Evolutionary conservation across 2,888 invertebrate species (phyloP).

Genomic region (Drosophila bunnanda): DNA sequence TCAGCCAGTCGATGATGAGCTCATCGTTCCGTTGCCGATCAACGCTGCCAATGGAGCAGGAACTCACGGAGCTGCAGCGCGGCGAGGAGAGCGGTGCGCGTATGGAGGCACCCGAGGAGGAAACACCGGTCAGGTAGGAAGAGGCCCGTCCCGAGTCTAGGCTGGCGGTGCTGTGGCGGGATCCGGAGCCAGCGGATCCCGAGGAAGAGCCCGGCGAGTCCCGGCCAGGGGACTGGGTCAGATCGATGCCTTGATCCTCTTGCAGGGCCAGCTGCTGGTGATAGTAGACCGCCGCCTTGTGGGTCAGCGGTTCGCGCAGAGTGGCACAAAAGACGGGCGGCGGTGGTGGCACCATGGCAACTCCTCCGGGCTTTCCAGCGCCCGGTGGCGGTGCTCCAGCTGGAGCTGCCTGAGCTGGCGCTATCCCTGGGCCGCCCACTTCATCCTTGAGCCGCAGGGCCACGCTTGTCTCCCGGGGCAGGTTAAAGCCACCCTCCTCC

Average conservation of each 20-base stretch:
- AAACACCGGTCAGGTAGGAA: slow-evolving; percentile 87
- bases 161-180: slow-evolving; percentile 93
- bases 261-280: slow-evolving; percentile 93
- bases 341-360: slow-evolving; percentile 86
- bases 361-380: slow-evolving; percentile 63
- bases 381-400: slow-evolving; percentile 80
- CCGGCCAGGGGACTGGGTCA: slow-evolving; percentile 96
- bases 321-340: slow-evolving; percentile 89
- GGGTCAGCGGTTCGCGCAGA: slow-evolving; percentile 88
- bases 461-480: slow-evolving; percentile 84
- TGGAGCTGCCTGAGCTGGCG: slow-evolving; percentile 79
- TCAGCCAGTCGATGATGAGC: slow-evolving; percentile 97
- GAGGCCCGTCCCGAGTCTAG: slow-evolving; percentile 97
- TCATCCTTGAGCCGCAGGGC: slow-evolving; percentile 84
- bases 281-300: slow-evolving; percentile 91
- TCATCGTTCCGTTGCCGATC: slow-evolving; percentile 94
- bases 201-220: slow-evolving; percentile 96
- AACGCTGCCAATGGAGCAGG: slow-evolving; percentile 91
- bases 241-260: slow-evolving; percentile 95
- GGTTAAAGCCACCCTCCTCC: slow-evolving; percentile 84
- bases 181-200: slow-evolving; percentile 94
- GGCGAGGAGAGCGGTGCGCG: slow-evolving; percentile 86
- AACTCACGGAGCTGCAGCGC: slow-evolving; percentile 90
- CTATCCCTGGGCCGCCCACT: slow-evolving; percentile 42
- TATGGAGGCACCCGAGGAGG: slow-evolving; percentile 83